Conservation (phyloP, 2,888 invertebrate genomes). For the Tipula helvola region DNA sequence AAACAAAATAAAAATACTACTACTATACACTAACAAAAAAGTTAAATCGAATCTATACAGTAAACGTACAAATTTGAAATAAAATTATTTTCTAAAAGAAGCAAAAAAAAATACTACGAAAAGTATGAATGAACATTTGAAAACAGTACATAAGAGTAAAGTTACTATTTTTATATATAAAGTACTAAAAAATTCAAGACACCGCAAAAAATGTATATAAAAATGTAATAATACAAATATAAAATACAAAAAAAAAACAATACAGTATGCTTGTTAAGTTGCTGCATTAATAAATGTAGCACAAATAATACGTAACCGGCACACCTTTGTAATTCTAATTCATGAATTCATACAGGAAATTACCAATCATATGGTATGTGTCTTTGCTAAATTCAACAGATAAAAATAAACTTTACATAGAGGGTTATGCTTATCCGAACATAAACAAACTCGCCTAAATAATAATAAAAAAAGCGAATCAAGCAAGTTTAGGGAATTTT, state of each 20-base stretch:
- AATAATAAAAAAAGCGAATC: too few relatives aligned
- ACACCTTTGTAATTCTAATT: not conserved
- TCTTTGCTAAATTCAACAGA: too few relatives aligned
- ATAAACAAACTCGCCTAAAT: too few relatives aligned
- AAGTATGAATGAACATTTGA: not conserved
- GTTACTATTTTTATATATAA: not conserved
- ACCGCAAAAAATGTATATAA: conserved; percentile 4
- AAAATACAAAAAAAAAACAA: not conserved
- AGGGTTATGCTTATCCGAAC: too few relatives aligned
- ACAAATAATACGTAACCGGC: not conserved
- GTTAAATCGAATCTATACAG: not conserved
- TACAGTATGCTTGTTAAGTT: not conserved
- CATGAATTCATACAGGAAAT: not conserved
- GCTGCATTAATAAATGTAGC: not conserved
- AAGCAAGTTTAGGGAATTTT: too few relatives aligned
- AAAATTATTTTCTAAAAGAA: not conserved
- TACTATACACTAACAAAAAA: not conserved
- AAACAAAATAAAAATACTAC: not conserved
- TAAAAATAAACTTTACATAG: too few relatives aligned
- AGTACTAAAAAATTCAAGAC: not conserved
- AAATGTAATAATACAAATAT: not conserved
- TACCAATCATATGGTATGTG: not conserved
- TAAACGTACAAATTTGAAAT: not conserved
- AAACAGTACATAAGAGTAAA: not conserved
- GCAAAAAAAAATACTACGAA: not conserved